phyloP scores from a whole-genome alignment of 2,113 vertebrate species.

The Vulpes ferrilata region DNA sequence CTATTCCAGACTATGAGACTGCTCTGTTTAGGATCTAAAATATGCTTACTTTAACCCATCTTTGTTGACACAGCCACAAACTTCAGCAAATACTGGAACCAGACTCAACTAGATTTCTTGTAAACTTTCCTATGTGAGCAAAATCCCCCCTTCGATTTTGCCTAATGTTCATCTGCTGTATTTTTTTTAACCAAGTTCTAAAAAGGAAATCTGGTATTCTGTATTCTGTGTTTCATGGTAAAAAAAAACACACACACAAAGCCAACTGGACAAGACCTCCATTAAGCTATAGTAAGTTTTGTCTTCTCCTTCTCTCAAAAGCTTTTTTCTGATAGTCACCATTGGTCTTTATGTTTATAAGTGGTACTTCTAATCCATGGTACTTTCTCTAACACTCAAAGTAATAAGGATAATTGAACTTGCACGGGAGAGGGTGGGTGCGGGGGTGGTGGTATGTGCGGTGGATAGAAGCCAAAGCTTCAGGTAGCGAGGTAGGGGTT shows the following conservation, averaged over 20 bases:
- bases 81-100: slow-evolving; percentile 83
- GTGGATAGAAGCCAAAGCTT: background rate
- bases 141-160: slow-evolving; percentile 78
- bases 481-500: background rate
- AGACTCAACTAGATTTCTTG: slow-evolving; percentile 81
- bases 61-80: slow-evolving; percentile 84
- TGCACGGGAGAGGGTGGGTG: background rate
- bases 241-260: slow-evolving; percentile 43
- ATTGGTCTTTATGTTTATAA: slow-evolving; percentile 19
- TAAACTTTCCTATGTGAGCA: slow-evolving; percentile 81
- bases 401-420: background rate
- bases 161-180: slow-evolving; percentile 78
- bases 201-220: slow-evolving; percentile 78
- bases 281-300: slow-evolving; percentile 61
- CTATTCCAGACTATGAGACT: slow-evolving; percentile 79
- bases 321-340: slow-evolving; percentile 52
- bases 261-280: slow-evolving; percentile 68
- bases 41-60: slow-evolving; percentile 84
- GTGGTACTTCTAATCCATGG: slow-evolving; percentile 27
- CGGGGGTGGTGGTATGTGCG: background rate
- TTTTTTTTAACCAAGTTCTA: slow-evolving; percentile 76
- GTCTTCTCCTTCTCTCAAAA: slow-evolving; percentile 61
- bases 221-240: slow-evolving; percentile 75
- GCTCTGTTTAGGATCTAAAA: slow-evolving; percentile 82
- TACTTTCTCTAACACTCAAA: background rate